phyloP scores from a whole-genome alignment of 1,140 invertebrate genomes.

The Monomorium pharaonis region DNA sequence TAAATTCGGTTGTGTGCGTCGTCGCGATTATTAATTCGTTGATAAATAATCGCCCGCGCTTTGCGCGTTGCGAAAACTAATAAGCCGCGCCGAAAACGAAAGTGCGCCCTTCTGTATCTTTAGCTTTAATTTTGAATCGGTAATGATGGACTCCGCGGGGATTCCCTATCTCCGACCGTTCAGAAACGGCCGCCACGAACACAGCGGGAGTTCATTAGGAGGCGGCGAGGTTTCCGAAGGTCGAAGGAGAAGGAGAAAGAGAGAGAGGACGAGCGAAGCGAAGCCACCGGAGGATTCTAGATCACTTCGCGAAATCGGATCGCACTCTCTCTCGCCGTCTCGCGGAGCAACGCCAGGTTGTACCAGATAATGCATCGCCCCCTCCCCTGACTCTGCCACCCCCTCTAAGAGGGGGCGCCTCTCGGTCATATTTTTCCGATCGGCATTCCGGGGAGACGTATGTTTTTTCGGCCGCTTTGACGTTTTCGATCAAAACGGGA shows the following conservation, averaged over 20 bases:
- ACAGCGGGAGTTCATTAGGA: slow-evolving; percentile 76
- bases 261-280: no score
- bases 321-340: background rate
- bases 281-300: slow-evolving; percentile 20
- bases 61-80: slow-evolving; percentile 67
- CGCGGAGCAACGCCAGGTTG: background rate
- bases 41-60: slow-evolving; percentile 52
- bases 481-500: slow-evolving; percentile 64
- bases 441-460: slow-evolving; percentile 38
- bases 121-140: slow-evolving; percentile 76
- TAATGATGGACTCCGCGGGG: slow-evolving; percentile 75
- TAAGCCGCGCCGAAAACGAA: slow-evolving; percentile 59
- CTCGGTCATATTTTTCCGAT: slow-evolving; percentile 42
- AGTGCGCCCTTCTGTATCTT: slow-evolving; percentile 58
- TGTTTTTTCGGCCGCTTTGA: slow-evolving; percentile 54
- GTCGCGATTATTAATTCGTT: slow-evolving; percentile 39
- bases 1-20: slow-evolving; percentile 21
- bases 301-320: slow-evolving; percentile 26
- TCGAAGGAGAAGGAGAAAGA: background rate
- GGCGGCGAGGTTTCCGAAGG: slow-evolving; percentile 56
- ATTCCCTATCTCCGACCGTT: slow-evolving; percentile 50
- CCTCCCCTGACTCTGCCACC: background rate
- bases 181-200: slow-evolving; percentile 65
- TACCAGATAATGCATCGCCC: background rate
- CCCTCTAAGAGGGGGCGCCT: no score